Percentiles rank a stretch among this genome's conserved stretches.
Evolutionary conservation across 35 echinoderm and acorn worm genomes (phyloP).

Genomic region (Eucidaris tribuloides): DNA sequence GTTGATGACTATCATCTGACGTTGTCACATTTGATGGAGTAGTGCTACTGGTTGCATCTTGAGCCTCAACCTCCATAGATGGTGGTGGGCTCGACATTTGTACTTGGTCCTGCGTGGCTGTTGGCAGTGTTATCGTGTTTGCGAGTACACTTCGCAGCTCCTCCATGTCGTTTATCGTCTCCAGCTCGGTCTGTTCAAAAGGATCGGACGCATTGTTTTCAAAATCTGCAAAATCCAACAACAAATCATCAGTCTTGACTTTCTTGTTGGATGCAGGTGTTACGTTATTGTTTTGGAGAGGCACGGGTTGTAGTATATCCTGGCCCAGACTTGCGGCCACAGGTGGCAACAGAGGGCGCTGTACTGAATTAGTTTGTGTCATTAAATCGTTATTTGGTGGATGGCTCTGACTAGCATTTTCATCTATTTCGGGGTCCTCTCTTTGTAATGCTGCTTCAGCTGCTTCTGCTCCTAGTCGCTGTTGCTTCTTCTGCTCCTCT

Average conservation of each 20-base stretch:
- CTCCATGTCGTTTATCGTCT: conserved; percentile 94
- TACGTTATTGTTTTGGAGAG: conserved; percentile 2
- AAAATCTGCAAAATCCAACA: no score
- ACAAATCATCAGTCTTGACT: neutral
- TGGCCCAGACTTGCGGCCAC: conserved; percentile 15
- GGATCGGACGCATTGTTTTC: conserved; percentile 73
- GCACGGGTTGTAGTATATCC: conserved; percentile 29
- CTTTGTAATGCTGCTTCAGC: conserved; percentile 28
- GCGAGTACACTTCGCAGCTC: conserved; percentile 78
- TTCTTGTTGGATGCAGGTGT: conserved; percentile 6
- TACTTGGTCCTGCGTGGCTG: neutral
- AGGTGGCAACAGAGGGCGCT: neutral
- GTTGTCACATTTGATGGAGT: neutral
- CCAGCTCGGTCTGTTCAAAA: conserved; percentile 89
- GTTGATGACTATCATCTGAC: neutral
- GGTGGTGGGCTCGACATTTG: neutral
- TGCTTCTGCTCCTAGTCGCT: conserved; percentile 11
- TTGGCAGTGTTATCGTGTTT: conserved; percentile 8
- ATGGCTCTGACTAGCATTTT: no score
- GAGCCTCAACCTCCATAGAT: neutral
- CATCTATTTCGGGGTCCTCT: conserved; percentile 11
- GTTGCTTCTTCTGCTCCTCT: conserved; percentile 28
- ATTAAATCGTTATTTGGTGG: neutral
- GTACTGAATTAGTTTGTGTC: neutral
- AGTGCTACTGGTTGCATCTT: neutral